Percentiles rank a stretch among this genome's conserved stretches.
Evolutionary conservation across 2,888 invertebrate species (phyloP).

Genomic region (Mesochorus sp.): DNA sequence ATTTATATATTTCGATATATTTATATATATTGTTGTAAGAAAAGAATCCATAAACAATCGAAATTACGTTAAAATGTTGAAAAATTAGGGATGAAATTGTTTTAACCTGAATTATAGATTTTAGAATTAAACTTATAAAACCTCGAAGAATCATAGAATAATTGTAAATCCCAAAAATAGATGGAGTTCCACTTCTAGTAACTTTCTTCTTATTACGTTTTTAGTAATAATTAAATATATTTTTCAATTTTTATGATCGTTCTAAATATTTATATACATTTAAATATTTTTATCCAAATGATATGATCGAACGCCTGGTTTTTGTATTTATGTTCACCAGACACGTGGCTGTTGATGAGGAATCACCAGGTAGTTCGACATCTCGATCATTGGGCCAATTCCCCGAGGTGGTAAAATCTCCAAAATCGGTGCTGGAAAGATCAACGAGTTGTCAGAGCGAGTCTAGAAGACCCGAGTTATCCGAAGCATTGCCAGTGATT

Average conservation of each 20-base stretch:
- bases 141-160: background rate
- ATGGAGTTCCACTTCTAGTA: no score
- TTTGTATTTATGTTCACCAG: conserved; percentile 73
- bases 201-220: no score
- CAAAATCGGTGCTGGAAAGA: conserved; percentile 57
- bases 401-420: conserved; percentile 20
- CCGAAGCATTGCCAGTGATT: background rate
- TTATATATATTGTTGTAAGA: no score
- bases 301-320: background rate
- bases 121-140: no score
- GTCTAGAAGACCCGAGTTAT: background rate
- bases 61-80: no score
- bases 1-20: no score
- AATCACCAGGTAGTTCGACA: conserved; percentile 76
- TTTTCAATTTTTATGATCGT: background rate
- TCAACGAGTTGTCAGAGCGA: conserved; percentile 62
- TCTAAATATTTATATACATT: background rate
- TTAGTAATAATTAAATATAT: background rate
- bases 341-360: conserved; percentile 83
- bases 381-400: conserved; percentile 56
- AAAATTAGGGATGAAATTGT: no score
- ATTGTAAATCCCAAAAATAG: no score
- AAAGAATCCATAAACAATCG: no score
- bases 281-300: background rate
- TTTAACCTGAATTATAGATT: no score